Conservation (phyloP, 2,113 vertebrate genomes). For the Myanophis thanlyinensis region DNA sequence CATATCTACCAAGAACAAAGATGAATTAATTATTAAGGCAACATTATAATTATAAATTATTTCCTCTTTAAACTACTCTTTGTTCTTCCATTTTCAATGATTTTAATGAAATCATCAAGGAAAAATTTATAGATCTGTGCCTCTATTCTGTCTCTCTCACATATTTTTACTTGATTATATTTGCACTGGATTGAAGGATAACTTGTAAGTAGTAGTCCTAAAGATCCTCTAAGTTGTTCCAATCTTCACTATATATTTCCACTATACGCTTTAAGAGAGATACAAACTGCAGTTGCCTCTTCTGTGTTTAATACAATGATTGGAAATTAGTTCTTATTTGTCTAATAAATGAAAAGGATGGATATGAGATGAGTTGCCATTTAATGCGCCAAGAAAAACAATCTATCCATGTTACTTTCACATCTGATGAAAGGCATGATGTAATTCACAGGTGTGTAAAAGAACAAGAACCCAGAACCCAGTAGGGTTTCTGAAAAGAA, state of each 20-base stretch:
- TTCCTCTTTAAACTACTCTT: background rate
- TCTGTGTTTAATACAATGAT: background rate
- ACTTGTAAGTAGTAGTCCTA: background rate
- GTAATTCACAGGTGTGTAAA: background rate
- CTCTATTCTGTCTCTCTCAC: background rate
- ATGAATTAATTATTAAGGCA: background rate
- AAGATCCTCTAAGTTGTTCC: background rate
- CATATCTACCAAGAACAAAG: background rate
- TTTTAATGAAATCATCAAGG: too few species aligned
- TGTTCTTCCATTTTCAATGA: background rate
- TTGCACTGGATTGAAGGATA: background rate
- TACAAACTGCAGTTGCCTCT: background rate
- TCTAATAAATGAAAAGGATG: background rate
- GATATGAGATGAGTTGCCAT: background rate
- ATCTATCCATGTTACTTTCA: background rate
- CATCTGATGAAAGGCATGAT: background rate
- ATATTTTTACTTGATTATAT: background rate
- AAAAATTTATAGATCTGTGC: background rate
- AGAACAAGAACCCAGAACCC: slow-evolving; percentile 2
- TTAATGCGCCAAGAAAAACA: slow-evolving; percentile 1
- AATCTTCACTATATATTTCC: background rate
- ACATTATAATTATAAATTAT: background rate
- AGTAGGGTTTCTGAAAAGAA: background rate
- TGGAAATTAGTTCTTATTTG: background rate
- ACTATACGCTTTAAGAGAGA: background rate